Percentiles rank a stretch among this genome's conserved stretches.
phyloP scores from a whole-genome alignment of 2,113 vertebrate species.

The Myrmophylax atrothorax region DNA sequence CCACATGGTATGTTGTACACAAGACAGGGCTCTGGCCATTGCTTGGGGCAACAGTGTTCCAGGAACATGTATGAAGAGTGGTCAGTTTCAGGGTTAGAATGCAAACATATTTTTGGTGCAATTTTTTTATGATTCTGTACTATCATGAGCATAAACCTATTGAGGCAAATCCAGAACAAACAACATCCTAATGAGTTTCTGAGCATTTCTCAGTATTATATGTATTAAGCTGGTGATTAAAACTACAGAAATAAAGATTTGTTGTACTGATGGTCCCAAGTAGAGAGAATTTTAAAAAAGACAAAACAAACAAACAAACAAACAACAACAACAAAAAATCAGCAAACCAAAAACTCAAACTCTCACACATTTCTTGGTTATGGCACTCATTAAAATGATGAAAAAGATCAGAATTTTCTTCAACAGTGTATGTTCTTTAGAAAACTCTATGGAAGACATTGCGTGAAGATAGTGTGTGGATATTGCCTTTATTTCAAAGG shows the following conservation, averaged over 20 bases:
- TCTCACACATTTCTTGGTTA: fast-evolving
- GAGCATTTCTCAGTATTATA: neutral
- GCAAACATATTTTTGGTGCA: neutral
- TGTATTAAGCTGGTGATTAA: neutral
- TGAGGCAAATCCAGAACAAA: neutral
- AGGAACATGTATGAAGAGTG: neutral
- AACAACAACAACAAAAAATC: too few relatives aligned
- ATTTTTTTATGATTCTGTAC: neutral
- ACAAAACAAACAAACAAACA: neutral
- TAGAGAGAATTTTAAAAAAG: neutral
- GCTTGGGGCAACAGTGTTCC: neutral
- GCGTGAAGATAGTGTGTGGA: neutral
- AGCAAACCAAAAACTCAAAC: neutral
- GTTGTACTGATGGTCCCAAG: neutral
- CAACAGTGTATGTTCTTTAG: neutral
- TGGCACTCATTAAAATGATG: neutral
- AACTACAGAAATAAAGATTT: neutral
- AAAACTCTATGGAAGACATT: neutral
- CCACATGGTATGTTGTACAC: neutral
- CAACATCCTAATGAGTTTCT: neutral
- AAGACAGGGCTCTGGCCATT: neutral
- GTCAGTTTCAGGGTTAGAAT: neutral
- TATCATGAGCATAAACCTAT: neutral
- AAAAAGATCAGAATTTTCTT: neutral
- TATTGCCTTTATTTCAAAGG: neutral